Evolutionary conservation across 1,140 invertebrate species (phyloP), one percentile per base, ranked within the genome.

Genomic region (Steinernema feltiae): DNA sequence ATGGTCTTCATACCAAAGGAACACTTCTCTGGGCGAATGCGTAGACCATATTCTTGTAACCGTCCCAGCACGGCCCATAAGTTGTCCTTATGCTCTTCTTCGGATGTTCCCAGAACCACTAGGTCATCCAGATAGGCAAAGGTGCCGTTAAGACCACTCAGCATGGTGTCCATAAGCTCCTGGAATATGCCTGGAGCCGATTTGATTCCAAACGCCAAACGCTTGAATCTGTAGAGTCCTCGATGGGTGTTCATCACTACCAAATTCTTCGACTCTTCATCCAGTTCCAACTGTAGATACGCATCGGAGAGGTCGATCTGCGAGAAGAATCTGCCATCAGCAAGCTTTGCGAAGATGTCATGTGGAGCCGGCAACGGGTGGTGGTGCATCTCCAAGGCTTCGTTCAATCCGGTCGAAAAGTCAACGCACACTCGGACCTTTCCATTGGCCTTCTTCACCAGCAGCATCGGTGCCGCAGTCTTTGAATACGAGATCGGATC

Each of bases 361-460:
- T 81, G 78, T 2, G 75, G 12, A 1, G 63, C 32, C 1, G 82
- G 82, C 0, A 83, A 27, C 18, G 79, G 82, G 53, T 83, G 80
- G 27, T 72, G 32, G n/a, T 82, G 72, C 0, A 81, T 12, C 32
- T 76, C 48, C 0, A 83, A 29, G 3, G 48, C 31, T 31, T 73
- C 63, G 48, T 84, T 84, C 1, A 86, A 46, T 21, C 80, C 80
- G 0, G 80, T 82, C 18, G 73, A 77, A 48, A 85, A 84, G 79
- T 86, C 82, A 74, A 74, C 76, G 75, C 86, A 88, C 0, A 88
- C 46, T 24, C 87, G 73, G 3, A 87, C 82, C 72, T 81, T n/a
- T n/a, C n/a, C n/a, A n/a, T n/a, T n/a, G n/a, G n/a, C n/a, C n/a
- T n/a, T n/a, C n/a, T n/a, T n/a, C n/a, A n/a, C n/a, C n/a, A n/a